A percentile compares a stretch with the other conserved stretches of the same genome.
phyloP scores from a whole-genome alignment of 2,888 invertebrate genomes.

The Calliopum simillimum region DNA sequence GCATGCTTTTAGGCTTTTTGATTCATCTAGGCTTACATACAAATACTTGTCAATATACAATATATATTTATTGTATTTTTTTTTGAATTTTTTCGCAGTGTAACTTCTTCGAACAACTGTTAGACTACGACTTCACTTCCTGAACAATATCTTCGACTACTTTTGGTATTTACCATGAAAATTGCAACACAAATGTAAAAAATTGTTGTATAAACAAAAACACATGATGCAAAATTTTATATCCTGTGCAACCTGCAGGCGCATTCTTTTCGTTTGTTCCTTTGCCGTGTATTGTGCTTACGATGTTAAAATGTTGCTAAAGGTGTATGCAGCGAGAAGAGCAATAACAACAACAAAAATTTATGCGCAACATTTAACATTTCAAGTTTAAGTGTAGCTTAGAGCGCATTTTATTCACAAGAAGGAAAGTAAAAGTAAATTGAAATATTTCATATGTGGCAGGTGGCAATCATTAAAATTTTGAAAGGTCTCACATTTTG shows the following conservation, averaged over 20 bases:
- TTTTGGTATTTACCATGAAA: conserved; percentile 11
- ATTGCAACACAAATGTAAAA: conserved; percentile 7
- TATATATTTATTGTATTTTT: no score
- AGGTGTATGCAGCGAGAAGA: background rate
- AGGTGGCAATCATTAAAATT: no score
- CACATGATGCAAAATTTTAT: conserved; percentile 12
- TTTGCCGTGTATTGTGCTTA: no score
- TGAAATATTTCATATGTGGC: no score
- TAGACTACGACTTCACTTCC: no score
- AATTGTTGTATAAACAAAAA: conserved; percentile 12
- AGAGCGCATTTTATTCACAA: background rate
- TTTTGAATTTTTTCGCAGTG: background rate
- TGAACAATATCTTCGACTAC: background rate
- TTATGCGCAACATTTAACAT: conserved; percentile 14
- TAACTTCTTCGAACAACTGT: background rate
- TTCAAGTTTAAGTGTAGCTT: conserved; percentile 16
- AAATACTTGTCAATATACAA: no score
- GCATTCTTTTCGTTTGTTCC: no score
- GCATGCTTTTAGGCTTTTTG: no score
- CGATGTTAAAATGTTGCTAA: no score
- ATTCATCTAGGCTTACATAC: no score
- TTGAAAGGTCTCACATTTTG: no score
- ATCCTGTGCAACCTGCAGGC: background rate
- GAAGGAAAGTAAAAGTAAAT: no score
- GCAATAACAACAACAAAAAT: background rate